Conservation (phyloP, 2,888 invertebrate species). For the Gastrophysa polygoni region DNA sequence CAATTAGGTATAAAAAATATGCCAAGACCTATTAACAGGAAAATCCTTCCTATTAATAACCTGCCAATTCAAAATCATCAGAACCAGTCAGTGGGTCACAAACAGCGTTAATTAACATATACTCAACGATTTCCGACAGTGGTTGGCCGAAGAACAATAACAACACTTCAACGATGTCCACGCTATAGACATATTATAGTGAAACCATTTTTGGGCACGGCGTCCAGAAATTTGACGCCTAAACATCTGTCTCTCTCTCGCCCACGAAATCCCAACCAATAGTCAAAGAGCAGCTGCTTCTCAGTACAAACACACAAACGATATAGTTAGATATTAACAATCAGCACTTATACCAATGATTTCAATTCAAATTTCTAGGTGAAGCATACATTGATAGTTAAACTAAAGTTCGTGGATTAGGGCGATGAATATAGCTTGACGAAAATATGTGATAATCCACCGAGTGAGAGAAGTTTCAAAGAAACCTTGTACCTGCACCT, state of each 20-base stretch:
- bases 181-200: conserved; percentile 39
- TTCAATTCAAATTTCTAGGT: not conserved
- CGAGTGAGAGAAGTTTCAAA: not conserved
- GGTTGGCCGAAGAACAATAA: conserved; percentile 19
- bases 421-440: too few relatives aligned
- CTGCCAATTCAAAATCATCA: not conserved
- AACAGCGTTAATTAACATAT: not conserved
- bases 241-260: conserved; percentile 47
- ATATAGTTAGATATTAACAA: conserved; percentile 35
- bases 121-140: conserved; percentile 1
- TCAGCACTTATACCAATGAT: conserved; percentile 22
- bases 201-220: conserved; percentile 76
- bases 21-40: not conserved
- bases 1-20: not conserved
- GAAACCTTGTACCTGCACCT: not conserved
- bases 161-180: conserved; percentile 39
- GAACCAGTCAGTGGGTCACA: not conserved
- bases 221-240: conserved; percentile 66
- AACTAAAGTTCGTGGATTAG: not conserved
- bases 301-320: conserved; percentile 14
- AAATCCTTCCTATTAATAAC: not conserved
- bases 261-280: conserved; percentile 12
- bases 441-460: not conserved
- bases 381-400: too few relatives aligned
- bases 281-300: conserved; percentile 41